Conservation (phyloP, 2,888 invertebrate genomes). For the Nezara viridula region DNA sequence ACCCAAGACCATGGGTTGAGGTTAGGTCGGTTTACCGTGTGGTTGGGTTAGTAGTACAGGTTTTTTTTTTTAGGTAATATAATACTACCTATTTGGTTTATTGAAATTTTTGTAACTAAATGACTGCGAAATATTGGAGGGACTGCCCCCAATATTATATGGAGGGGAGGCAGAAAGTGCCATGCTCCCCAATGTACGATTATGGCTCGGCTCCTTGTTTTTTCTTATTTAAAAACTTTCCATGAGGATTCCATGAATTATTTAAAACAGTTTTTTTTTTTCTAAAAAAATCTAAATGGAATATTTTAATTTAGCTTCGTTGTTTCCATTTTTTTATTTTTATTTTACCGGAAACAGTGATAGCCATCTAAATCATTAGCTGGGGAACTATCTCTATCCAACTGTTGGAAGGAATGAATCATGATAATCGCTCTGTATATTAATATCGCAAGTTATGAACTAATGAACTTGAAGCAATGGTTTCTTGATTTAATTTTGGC, state of each 20-base stretch:
- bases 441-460: not conserved
- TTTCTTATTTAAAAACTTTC: not conserved
- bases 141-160: too few species aligned
- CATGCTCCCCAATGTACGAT: too few species aligned
- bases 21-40: too few species aligned
- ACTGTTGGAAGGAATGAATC: not conserved
- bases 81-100: too few species aligned
- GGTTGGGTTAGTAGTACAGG: too few species aligned
- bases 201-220: not conserved
- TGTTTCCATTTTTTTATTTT: not conserved
- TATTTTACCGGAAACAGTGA: not conserved
- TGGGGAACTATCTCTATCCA: not conserved
- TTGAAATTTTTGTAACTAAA: too few species aligned
- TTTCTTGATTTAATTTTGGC: slow-evolving; percentile 33
- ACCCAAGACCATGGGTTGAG: too few species aligned
- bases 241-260: not conserved
- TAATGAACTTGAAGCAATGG: slow-evolving; percentile 11
- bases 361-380: not conserved
- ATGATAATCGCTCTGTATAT: not conserved
- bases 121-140: too few species aligned
- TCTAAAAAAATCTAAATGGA: not conserved
- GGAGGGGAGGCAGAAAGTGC: too few species aligned
- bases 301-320: not conserved
- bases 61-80: too few species aligned
- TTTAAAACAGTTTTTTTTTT: not conserved